Conservation (phyloP, 1,140 invertebrate species). For the Hestina assimilis region DNA sequence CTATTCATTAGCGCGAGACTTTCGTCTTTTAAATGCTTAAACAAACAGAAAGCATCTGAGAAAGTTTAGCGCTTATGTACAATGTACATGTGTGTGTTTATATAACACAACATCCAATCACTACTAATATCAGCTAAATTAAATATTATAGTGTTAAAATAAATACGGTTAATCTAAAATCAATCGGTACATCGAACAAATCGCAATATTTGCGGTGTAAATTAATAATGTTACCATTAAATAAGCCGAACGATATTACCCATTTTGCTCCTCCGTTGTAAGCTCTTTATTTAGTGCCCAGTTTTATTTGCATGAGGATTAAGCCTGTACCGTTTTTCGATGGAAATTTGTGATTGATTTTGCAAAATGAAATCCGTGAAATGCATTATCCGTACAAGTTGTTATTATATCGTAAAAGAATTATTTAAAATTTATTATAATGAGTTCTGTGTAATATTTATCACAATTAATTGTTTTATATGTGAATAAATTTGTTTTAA, state of each 20-base stretch:
- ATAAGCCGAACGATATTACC: slow-evolving; percentile 34
- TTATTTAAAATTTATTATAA: background rate
- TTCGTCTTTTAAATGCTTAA: too few species aligned
- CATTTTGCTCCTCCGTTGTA: slow-evolving; percentile 35
- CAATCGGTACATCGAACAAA: slow-evolving; percentile 26
- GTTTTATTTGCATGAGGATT: slow-evolving; percentile 33
- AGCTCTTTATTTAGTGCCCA: slow-evolving; percentile 35
- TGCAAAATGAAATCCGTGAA: background rate
- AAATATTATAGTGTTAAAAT: slow-evolving; percentile 11
- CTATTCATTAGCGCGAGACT: too few species aligned
- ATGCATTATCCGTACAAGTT: background rate
- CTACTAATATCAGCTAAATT: slow-evolving; percentile 8
- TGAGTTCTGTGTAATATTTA: background rate
- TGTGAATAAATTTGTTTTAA: background rate
- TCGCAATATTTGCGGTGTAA: slow-evolving; percentile 31
- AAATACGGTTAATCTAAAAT: slow-evolving; percentile 28
- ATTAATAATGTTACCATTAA: slow-evolving; percentile 33
- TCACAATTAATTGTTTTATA: background rate
- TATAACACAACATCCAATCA: background rate
- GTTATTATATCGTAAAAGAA: background rate
- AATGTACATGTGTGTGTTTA: background rate
- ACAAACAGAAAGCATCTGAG: too few species aligned
- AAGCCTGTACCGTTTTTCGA: slow-evolving; percentile 20
- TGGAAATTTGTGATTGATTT: slow-evolving; percentile 16
- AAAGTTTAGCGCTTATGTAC: too few species aligned